Conservation (phyloP, 1,140 invertebrate genomes). For the Nixonia krombeini region DNA sequence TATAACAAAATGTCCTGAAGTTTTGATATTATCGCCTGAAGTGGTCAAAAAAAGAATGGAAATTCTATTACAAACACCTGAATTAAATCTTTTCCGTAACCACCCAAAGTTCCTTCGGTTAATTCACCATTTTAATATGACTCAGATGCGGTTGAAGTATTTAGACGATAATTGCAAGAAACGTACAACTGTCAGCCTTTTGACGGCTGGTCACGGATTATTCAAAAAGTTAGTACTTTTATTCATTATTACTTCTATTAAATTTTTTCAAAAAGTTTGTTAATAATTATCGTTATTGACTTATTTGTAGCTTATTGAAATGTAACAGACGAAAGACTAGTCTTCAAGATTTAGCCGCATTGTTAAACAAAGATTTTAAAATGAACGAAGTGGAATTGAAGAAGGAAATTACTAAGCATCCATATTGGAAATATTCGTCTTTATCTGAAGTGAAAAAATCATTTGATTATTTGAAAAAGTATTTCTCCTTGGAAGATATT, state of each 20-base stretch:
- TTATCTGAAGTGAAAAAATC: constrained; percentile 70
- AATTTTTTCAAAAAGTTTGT: constrained; percentile 3
- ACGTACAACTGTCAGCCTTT: constrained; percentile 66
- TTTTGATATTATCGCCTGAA: constrained; percentile 65
- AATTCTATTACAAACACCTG: constrained; percentile 64
- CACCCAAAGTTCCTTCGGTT: constrained; percentile 72
- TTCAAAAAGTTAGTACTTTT: constrained; percentile 58
- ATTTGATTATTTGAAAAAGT: constrained; percentile 64
- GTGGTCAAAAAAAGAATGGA: constrained; percentile 69
- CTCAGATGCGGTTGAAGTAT: constrained; percentile 66
- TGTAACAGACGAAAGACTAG: constrained; percentile 52
- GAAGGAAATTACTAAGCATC: constrained; percentile 68
- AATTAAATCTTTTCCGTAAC: constrained; percentile 68
- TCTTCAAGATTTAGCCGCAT: constrained; percentile 53
- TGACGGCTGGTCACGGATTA: constrained; percentile 61
- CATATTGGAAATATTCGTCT: constrained; percentile 71
- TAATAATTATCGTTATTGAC: no score
- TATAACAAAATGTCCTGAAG: constrained; percentile 63
- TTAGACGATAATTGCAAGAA: constrained; percentile 67
- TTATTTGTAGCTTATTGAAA: constrained; percentile 34
- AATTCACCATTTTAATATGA: constrained; percentile 67
- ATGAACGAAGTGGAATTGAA: constrained; percentile 51
- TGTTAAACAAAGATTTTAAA: constrained; percentile 55
- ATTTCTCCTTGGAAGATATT: constrained; percentile 71
- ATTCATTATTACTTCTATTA: constrained; percentile 8